A percentile compares a stretch with the other conserved stretches of the same genome.
Evolutionary conservation across 2,113 vertebrate genomes (phyloP).

Genomic region (Prochilodus magdalenae): DNA sequence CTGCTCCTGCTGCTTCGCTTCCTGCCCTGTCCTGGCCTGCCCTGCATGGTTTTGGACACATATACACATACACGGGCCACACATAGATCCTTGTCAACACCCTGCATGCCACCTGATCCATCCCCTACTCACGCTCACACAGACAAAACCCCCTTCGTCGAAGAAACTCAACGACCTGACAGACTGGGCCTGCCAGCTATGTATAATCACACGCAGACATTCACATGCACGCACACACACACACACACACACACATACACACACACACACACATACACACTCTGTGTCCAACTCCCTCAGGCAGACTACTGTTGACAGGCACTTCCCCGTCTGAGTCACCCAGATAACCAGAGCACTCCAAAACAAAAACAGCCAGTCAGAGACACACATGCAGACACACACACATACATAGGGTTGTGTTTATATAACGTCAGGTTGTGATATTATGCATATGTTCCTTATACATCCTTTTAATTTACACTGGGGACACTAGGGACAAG

Average conservation of each 20-base stretch:
- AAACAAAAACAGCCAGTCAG: slow-evolving; percentile 15
- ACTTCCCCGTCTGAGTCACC: slow-evolving; percentile 40
- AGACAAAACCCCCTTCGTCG: background rate
- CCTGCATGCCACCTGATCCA: slow-evolving; percentile 28
- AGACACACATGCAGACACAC: background rate
- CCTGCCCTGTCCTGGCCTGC: slow-evolving; percentile 8
- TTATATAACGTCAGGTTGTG: background rate
- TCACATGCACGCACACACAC: slow-evolving; percentile 14
- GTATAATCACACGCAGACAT: slow-evolving; percentile 25
- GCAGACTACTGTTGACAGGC: slow-evolving; percentile 39
- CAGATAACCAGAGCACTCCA: slow-evolving; percentile 33
- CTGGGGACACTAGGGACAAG: no score
- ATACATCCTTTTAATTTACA: background rate
- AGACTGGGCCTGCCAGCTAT: slow-evolving; percentile 46
- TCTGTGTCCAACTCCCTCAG: slow-evolving; percentile 27
- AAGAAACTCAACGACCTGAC: slow-evolving; percentile 52
- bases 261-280: slow-evolving; percentile 20
- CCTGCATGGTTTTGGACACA: background rate
- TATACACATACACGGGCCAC: slow-evolving; percentile 17
- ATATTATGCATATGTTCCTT: background rate
- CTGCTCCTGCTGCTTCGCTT: slow-evolving; percentile 27
- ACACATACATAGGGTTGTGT: background rate
- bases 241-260: slow-evolving; percentile 24
- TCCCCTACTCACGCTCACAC: background rate
- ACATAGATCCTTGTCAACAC: slow-evolving; percentile 28